Conservation (phyloP, 2,113 vertebrate species). For the Amia ocellicauda region DNA sequence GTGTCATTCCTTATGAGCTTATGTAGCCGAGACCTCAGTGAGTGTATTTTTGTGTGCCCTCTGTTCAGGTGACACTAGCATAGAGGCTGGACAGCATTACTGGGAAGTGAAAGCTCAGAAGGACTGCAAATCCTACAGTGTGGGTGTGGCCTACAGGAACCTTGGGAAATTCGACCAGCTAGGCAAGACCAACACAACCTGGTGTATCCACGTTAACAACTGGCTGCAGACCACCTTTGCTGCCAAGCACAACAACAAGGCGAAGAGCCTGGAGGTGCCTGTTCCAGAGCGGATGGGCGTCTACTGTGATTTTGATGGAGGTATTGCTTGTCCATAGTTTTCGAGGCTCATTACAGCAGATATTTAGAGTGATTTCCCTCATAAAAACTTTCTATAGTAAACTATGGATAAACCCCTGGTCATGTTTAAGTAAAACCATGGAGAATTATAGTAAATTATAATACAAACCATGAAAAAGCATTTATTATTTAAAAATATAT, state of each 20-base stretch:
- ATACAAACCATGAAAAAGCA: no score
- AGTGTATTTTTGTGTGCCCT: neutral
- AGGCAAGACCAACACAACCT: slow-evolving; percentile 82
- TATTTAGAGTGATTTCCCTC: no score
- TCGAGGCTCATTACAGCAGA: no score
- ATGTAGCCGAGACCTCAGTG: no score
- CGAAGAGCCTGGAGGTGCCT: slow-evolving; percentile 74
- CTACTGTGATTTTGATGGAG: slow-evolving; percentile 86
- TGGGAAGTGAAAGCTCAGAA: slow-evolving; percentile 87
- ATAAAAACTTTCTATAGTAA: no score
- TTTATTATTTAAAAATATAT: no score
- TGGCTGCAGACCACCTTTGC: slow-evolving; percentile 87
- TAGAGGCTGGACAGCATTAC: slow-evolving; percentile 82
- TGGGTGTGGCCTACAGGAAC: slow-evolving; percentile 80
- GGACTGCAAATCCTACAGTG: slow-evolving; percentile 87
- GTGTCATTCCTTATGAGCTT: no score
- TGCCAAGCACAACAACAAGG: slow-evolving; percentile 91
- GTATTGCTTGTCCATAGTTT: slow-evolving; percentile 63
- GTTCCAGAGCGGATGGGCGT: slow-evolving; percentile 83
- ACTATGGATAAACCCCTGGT: no score
- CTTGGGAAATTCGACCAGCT: slow-evolving; percentile 90
- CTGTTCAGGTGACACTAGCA: slow-evolving; percentile 76
- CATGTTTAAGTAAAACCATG: no score
- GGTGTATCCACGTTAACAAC: slow-evolving; percentile 89
- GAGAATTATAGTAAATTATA: no score